Evolutionary conservation across 2,113 vertebrate species (phyloP), one percentile per base, ranked within the genome.

Genomic region (Lethenteron reissneri): DNA sequence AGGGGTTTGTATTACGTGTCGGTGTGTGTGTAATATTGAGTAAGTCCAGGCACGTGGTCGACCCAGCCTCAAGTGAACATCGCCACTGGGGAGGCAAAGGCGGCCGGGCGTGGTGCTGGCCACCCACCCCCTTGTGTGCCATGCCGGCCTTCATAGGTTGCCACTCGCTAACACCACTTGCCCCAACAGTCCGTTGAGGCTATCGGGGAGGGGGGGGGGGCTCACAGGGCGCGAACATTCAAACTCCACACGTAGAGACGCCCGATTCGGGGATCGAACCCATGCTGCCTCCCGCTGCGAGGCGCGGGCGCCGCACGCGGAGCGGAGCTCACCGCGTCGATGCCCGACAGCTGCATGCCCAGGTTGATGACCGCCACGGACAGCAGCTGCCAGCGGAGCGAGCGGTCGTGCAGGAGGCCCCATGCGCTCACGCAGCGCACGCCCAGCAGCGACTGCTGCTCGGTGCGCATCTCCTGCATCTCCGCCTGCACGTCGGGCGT

Each of bases 301-400:
- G 13, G 21, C 4, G 56, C 41, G 2, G 11, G 10, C 21, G 2
- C 41, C 1, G 19, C 8, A 9, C 10, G 11, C 2, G 58, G 9
- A 9, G 25, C 57, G 2, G 9, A 71, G 41, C 88, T 83, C 78
- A 92, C 89, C 1, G 87, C 87, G 14, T 91, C 87, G 0, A 90
- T 91, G 69, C 88, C 88, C 0, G 88, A 92, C 70, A 92, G 85
- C 81, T 92, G 89, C 87, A 90, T 88, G 75, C 88, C 86, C 0
- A 86, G 79, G 71, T 87, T 90, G 79, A 89, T 74, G 77, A 91
- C 86, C 2, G 72, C 73, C 41, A 90, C 81, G 0, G 88, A 88
- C 73, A 88, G 74, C 74, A 84, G 78, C 75, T 92, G 88, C 88
- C 88, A 88, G 77, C 80, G 81, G 8, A 89, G 80, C 0, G 77